Evolutionary conservation across 2,797 vertebrate genomes (phyloP), one percentile per base, ranked within the genome.

Genomic region (Epinephelus awoara): DNA sequence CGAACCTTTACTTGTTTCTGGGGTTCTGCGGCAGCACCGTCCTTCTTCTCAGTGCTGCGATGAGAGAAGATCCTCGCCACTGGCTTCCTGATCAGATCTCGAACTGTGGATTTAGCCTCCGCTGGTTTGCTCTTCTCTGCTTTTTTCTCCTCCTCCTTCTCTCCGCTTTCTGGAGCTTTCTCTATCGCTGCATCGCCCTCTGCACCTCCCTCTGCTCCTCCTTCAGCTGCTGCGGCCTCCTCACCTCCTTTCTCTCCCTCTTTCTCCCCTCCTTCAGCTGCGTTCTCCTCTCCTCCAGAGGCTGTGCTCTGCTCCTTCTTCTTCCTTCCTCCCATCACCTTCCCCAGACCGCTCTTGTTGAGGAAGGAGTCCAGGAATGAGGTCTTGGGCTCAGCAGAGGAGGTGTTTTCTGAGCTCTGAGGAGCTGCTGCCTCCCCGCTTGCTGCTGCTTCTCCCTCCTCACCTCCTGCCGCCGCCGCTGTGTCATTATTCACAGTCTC

Each of bases 21-120:
- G 29, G 92, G 75, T 25, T 93, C 92, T 2, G 55, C 51, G 0
- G 62, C 66, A 1, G 67, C 50, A 0, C 89, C 90, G 0, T 96
- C 95, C 58, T 96, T 96, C 89, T 96, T 96, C 61, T 96, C 95
- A 8, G 94, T 90, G 93, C 93, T 93, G 83, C 93, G 95, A 77
- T 96, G 95, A 67, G 95, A 96, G 89, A 96, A 96, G 84, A 96
- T 96, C 81, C 91, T 93, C 2, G 95, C 93, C 72, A 96, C 96
- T 0, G 95, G 95, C 61, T 95, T 96, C 70, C 95, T 88, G 85
- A 96, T 96, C 77, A 96, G 77, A 71, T 96, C 95, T 44, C 95
- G 90, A 12, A 96, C 95, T 3, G 93, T 93, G 46, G 94, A 94
- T 72, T 95, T 95, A 0, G 80, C 47, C 84, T 96, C 95, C 1